Base-by-base conservation (phyloP, 2,888 invertebrate species). In the Coelogynopora nodosa region DNA sequence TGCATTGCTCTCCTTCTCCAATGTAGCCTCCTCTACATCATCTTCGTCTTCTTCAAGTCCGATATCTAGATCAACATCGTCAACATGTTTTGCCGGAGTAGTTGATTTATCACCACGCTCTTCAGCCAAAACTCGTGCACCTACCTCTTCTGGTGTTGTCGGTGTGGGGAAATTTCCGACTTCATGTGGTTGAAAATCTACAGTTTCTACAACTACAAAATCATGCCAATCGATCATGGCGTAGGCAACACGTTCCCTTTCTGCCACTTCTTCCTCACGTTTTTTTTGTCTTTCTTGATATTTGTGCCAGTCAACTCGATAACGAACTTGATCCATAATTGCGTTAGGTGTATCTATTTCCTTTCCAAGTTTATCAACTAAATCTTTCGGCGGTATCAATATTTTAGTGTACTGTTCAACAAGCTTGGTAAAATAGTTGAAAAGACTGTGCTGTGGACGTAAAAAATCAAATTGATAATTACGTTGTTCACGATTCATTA, bases 171-270 rank as follows among this genome's bases (percentile, higher is more conserved):
- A 96, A 91, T 97, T 96, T 18, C 92, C 92, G 90, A 88, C 27
- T 87, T 87, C 85, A 84, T 80, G 31, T 10, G 87, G 96, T 89
- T 97, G 97, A 92, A 98, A 99, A 92, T 99, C 99, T 0, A 99
- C 98, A 0, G 98, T 98, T 93, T 99, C 99, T 0, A 99, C 99
- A 0, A 99, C 98, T 0, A 99, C 98, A 92, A 99, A 99, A 92
- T 99, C 98, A 91, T 99, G 99, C 99, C 99, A 99, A 91, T 99
- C 99, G 88, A 99, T 98, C 90, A 97, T 97, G 0, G 98, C 97
- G 91, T 99, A 99, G 0, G 93, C 93, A 84, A 93, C 92, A 90
- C 98, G 94, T 92, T 99, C 99, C 88, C 95, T 94, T 92, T 99
- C 99, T 5, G 96, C 93, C 90, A 97, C 96, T 88, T 98, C 97